Conservation (phyloP, 2,888 invertebrate species). For the Carabus problematicus region DNA sequence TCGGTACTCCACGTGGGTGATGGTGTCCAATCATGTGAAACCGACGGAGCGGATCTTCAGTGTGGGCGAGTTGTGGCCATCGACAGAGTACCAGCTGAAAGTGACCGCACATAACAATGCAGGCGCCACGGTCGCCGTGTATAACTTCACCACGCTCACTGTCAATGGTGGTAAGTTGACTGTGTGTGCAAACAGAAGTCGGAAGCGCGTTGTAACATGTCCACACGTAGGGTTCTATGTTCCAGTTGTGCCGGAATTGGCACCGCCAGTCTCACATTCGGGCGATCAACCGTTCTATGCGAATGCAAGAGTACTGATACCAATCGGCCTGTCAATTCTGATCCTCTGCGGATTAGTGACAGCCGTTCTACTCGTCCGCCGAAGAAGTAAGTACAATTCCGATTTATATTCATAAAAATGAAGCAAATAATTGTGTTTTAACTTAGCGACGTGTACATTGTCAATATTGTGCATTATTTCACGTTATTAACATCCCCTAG, state of each 20-base stretch:
- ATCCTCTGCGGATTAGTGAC: slow-evolving; percentile 72
- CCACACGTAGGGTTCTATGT: slow-evolving; percentile 30
- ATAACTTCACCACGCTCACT: slow-evolving; percentile 85
- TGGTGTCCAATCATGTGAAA: slow-evolving; percentile 82
- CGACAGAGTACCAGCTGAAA: slow-evolving; percentile 75
- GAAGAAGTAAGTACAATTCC: slow-evolving; percentile 72
- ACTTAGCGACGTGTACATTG: too few relatives aligned
- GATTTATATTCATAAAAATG: too few relatives aligned
- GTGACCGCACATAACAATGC: slow-evolving; percentile 88
- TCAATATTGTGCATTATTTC: too few relatives aligned
- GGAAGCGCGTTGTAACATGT: slow-evolving; percentile 1
- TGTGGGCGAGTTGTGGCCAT: slow-evolving; percentile 77
- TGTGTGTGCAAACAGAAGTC: slow-evolving; percentile 1
- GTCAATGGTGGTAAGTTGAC: slow-evolving; percentile 73
- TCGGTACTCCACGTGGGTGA: slow-evolving; percentile 74
- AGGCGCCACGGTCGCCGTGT: slow-evolving; percentile 81
- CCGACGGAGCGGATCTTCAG: slow-evolving; percentile 83
- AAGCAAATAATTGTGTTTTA: too few relatives aligned
- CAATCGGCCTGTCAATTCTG: slow-evolving; percentile 72
- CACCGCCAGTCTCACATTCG: slow-evolving; percentile 72
- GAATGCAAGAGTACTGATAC: slow-evolving; percentile 68
- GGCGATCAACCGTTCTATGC: slow-evolving; percentile 71
- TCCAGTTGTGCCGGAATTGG: slow-evolving; percentile 68
- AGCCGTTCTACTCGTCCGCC: slow-evolving; percentile 73
- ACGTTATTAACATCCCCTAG: too few relatives aligned